Conservation (phyloP, 2,113 vertebrate species). For the Pseudolaguvia tuberculata region DNA sequence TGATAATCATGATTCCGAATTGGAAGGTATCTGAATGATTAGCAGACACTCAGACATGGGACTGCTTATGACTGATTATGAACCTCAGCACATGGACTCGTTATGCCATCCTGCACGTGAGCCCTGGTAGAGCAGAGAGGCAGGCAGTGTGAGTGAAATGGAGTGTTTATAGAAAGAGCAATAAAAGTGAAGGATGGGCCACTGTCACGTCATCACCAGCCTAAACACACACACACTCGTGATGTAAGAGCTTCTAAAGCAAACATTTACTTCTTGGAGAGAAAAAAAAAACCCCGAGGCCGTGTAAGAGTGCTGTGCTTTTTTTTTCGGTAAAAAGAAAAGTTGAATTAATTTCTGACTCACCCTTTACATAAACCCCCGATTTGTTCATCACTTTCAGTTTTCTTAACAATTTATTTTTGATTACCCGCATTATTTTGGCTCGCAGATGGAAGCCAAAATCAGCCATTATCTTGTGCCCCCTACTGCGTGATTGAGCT, state of each 20-base stretch:
- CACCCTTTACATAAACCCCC: slow-evolving; percentile 3
- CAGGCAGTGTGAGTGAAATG: not conserved
- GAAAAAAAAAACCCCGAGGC: slow-evolving; percentile 41
- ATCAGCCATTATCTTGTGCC: slow-evolving; percentile 56
- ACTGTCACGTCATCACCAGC: slow-evolving; percentile 61
- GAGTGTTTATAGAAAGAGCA: slow-evolving; percentile 49
- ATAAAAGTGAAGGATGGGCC: slow-evolving; percentile 27
- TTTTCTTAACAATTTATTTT: slow-evolving; percentile 27
- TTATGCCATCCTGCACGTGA: not conserved
- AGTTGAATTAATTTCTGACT: slow-evolving; percentile 19
- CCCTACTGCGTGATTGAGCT: slow-evolving; percentile 57
- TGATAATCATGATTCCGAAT: not conserved
- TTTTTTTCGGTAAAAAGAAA: not conserved
- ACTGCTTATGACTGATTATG: not conserved
- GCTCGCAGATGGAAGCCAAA: slow-evolving; percentile 56
- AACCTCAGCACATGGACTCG: too few relatives aligned
- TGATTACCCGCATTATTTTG: slow-evolving; percentile 49
- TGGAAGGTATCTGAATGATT: not conserved
- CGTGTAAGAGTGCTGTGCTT: not conserved
- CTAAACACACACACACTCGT: slow-evolving; percentile 70
- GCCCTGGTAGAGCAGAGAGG: not conserved
- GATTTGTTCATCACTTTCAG: slow-evolving; percentile 9
- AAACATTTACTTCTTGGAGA: slow-evolving; percentile 60
- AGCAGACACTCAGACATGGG: not conserved
- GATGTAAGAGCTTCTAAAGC: slow-evolving; percentile 69